phyloP scores from a whole-genome alignment of 2,888 invertebrate genomes.

The Andrena trimmerana region DNA sequence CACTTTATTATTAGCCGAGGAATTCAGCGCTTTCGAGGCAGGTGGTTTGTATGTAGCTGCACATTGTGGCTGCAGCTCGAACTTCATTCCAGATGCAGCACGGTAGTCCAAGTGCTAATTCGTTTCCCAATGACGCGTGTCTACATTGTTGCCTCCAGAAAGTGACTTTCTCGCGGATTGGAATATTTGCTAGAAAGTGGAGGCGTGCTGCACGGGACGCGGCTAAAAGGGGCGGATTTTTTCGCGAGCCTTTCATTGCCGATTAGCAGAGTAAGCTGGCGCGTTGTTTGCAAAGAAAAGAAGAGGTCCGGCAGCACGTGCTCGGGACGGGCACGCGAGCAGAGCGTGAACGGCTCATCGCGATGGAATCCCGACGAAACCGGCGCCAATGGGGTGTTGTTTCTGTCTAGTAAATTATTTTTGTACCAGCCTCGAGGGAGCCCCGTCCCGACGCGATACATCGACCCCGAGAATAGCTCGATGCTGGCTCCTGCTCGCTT shows the following conservation, averaged over 20 bases:
- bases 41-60: not conserved
- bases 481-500: conserved; percentile 20
- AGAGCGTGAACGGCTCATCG: conserved; percentile 43
- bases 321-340: conserved; percentile 13
- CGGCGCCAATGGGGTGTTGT: conserved; percentile 51
- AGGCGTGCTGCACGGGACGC: conserved; percentile 14
- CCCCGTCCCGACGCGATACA: conserved; percentile 51
- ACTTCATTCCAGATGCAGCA: not conserved
- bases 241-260: conserved; percentile 9
- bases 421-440: conserved; percentile 63
- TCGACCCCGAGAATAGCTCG: conserved; percentile 55
- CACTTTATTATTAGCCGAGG: not conserved
- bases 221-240: conserved; percentile 19
- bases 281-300: not conserved
- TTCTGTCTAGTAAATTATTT: conserved; percentile 67
- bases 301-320: conserved; percentile 27
- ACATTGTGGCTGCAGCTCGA: not conserved
- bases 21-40: not conserved
- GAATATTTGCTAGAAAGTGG: conserved; percentile 55
- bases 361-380: conserved; percentile 65
- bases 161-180: conserved; percentile 55
- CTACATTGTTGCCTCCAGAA: conserved; percentile 39
- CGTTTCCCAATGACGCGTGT: conserved; percentile 22
- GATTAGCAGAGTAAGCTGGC: not conserved
- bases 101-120: conserved; percentile 41